Base-by-base conservation (phyloP, 2,888 invertebrate species). In the Eueremaeus valkanovi region DNA sequence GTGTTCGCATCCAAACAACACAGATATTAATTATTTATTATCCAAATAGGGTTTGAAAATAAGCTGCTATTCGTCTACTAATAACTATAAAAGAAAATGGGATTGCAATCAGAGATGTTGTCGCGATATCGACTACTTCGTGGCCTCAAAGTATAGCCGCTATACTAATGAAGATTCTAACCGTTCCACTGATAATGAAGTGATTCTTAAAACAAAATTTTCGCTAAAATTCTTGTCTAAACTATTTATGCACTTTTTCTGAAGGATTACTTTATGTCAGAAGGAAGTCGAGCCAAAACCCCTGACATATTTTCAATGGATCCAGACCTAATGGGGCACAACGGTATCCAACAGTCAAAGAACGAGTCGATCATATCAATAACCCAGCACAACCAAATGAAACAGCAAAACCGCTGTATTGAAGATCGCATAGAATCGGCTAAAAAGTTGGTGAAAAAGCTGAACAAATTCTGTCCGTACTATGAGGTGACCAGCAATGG, bases 381-480 rank as follows among this genome's bases (percentile, higher is more conserved):
- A 13, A 58, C 36, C 33, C 66, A 66, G n/a, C 33, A 66, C 36
- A 33, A 36, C 21, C 33, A 33, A 21, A 29, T 36, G 66, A 66
- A 66, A 36, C 33, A 31, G 11, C 66, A 66, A 36, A 66, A 66
- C 33, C 75, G 75, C 8, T 75, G 75, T 27, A 70, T 75, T 40
- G 70, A 75, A 75, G 75, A 75, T 33, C 68, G 75, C 11, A 75
- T 75, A 27, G 75, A 75, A 72, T 72, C 72, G 13, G 75, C 75
- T 13, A 68, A 61, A 45, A 75, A 75, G 40, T 61, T 75, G 24
- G 75, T 75, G 29, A 75, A 75, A 75, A 75, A 75, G 21, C 31
- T 75, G 45, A 21, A 75, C 51, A 75, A 75, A 36, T 40, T 75
- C 13, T 75, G 75, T 51, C 75, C 75, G 3, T 70, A 27, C 21